Evolutionary conservation across 2,888 invertebrate species (phyloP), one percentile per base, ranked within the genome.

Genomic region (Stenoptilia bipunctidactyla): DNA sequence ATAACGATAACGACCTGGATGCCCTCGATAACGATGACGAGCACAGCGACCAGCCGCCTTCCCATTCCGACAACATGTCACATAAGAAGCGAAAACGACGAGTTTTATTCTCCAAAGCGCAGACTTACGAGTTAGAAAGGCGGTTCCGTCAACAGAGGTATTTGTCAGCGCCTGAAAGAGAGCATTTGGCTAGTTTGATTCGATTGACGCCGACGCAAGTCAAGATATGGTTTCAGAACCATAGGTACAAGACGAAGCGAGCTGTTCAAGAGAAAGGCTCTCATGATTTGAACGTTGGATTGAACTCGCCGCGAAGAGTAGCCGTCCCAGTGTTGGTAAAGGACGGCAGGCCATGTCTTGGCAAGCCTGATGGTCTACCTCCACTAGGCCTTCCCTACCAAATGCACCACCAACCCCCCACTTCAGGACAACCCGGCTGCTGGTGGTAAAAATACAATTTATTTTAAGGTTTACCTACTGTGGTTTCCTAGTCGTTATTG

Each of bases 151-250:
- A 97, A 64, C 98, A 99, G 70, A 86, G 97, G 50, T 99, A 99
- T 74, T 86, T 99, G 12, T 97, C 97, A 1, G 99, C 98, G 0
- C 98, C 98, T 0, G 99, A 99, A 71, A 82, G 99, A 27, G 99
- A 99, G 65, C 97, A 98, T 66, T 84, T 99, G 49, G 98, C 99
- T 1, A 94, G 94, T 48, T 87, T 97, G 56, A 98, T 99, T 49
- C 88, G 96, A 41, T 85, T 99, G 43, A 98, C 98, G 1, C 98
- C 98, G 0, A 98, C 98, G 1, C 99, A 99, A 85, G 94, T 94
- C 38, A 98, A 98, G 80, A 98, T 99, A 58, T 99, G 98, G 98
- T 99, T 98, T 83, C 98, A 98, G 72, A 98, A 98, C 73, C 98
- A 98, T 70, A 91, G 97, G 62, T 99, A 99, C 85, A 99, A 98